Conservation (phyloP, 1,140 invertebrate genomes). For the Mamestra configurata region DNA sequence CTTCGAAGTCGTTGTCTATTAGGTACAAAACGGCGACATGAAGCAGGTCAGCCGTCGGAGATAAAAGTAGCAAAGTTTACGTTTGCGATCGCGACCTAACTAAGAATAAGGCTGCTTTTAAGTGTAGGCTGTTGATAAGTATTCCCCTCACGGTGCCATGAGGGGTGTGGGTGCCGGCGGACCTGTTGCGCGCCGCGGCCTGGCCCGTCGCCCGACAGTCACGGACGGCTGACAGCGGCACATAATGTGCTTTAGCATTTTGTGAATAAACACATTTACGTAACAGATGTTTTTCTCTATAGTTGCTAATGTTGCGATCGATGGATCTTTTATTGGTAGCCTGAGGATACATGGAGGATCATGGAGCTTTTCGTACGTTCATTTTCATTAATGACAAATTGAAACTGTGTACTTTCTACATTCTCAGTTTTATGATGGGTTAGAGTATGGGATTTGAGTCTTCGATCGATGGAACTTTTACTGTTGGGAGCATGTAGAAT, state of each 20-base stretch:
- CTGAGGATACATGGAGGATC: too few relatives aligned
- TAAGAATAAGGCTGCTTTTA: slow-evolving; percentile 27
- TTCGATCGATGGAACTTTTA: too few relatives aligned
- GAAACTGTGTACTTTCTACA: too few relatives aligned
- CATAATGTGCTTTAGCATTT: slow-evolving; percentile 19
- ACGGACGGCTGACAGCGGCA: background rate
- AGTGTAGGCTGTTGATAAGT: slow-evolving; percentile 42
- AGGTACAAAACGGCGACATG: background rate
- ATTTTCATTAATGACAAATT: too few relatives aligned
- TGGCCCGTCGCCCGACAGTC: background rate
- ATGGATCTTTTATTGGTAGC: background rate
- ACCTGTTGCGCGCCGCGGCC: slow-evolving; percentile 35
- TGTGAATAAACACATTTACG: slow-evolving; percentile 35
- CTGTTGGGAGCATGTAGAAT: too few relatives aligned
- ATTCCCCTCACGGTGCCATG: slow-evolving; percentile 41
- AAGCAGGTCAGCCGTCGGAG: slow-evolving; percentile 15
- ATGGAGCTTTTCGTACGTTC: too few relatives aligned
- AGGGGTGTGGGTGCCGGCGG: slow-evolving; percentile 26
- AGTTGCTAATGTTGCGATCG: background rate
- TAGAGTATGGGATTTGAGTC: too few relatives aligned
- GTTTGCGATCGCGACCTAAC: background rate
- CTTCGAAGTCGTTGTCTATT: slow-evolving; percentile 10
- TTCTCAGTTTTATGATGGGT: too few relatives aligned
- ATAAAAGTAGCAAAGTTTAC: slow-evolving; percentile 39
- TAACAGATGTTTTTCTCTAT: slow-evolving; percentile 17